phyloP scores from a whole-genome alignment of 2,113 vertebrate genomes.

The Malurus melanocephalus region DNA sequence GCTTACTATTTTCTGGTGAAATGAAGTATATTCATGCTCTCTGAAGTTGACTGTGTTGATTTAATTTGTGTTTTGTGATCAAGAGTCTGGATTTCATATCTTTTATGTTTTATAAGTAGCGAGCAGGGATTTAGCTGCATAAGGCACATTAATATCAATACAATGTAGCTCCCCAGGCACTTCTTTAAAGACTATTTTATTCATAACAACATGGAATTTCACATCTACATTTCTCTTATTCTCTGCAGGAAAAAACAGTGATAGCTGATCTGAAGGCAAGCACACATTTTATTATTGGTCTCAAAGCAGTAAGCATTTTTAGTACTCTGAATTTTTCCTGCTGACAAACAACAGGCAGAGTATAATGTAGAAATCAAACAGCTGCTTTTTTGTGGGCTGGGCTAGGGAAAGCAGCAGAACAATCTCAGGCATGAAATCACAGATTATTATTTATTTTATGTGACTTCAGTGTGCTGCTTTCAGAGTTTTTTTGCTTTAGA shows the following conservation, averaged over 20 bases:
- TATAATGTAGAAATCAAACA: background rate
- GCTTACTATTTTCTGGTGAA: constrained; percentile 41
- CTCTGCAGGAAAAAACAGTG: background rate
- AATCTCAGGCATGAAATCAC: background rate
- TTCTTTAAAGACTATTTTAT: constrained; percentile 10
- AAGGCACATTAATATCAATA: constrained; percentile 25
- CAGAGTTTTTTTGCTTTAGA: background rate
- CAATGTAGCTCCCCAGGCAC: background rate
- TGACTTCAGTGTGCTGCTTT: background rate
- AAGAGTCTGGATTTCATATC: background rate
- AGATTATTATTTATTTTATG: background rate
- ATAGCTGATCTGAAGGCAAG: constrained; percentile 18
- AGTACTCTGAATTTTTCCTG: constrained; percentile 5
- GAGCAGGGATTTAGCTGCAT: constrained; percentile 28
- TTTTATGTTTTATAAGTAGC: constrained; percentile 14
- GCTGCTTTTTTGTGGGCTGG: background rate
- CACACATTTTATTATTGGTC: constrained; percentile 18
- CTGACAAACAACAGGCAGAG: background rate
- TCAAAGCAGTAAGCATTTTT: constrained; percentile 37
- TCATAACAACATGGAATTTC: constrained; percentile 28
- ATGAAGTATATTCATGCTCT: background rate
- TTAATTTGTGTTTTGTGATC: constrained; percentile 38
- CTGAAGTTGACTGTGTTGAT: constrained; percentile 13
- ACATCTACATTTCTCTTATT: background rate
- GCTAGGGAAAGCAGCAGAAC: background rate